These are phyloP conservation scores for Augochlora pura DNA, from an alignment of 1,140 invertebrate species.

Conservation along the genomic window DNA sequence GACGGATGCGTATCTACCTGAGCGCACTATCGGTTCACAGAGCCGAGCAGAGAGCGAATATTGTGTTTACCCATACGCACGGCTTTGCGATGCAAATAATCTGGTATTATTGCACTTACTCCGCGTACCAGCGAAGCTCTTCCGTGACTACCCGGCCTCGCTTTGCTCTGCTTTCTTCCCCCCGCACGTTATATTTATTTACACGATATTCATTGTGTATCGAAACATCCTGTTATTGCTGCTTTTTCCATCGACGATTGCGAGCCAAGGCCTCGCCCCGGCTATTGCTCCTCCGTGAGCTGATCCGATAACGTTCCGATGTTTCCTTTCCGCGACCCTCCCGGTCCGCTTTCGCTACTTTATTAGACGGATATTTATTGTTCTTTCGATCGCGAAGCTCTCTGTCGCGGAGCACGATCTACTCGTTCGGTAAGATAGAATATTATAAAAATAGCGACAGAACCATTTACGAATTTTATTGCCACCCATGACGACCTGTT, in stretches of 20 bases:
- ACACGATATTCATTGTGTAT: constrained; percentile 9
- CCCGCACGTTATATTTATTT: constrained; percentile 42
- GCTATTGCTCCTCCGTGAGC: not conserved
- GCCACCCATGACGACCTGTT: too few relatives aligned
- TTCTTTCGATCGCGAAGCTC: not conserved
- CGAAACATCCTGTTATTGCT: constrained; percentile 26
- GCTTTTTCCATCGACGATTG: not conserved
- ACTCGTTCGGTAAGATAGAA: too few relatives aligned
- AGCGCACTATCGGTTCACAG: constrained; percentile 76
- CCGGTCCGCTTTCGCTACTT: not conserved
- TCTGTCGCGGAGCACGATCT: too few relatives aligned
- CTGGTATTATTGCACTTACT: constrained; percentile 81
- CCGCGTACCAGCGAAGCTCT: constrained; percentile 50
- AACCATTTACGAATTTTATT: too few relatives aligned
- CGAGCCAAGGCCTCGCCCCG: not conserved
- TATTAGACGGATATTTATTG: not conserved
- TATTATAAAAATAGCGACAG: too few relatives aligned
- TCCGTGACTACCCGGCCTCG: constrained; percentile 40
- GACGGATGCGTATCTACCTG: constrained; percentile 69
- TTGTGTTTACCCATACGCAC: constrained; percentile 81
- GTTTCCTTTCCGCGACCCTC: not conserved
- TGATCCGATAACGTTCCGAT: not conserved
- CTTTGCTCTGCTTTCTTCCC: constrained; percentile 54
- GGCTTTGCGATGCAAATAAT: constrained; percentile 80
- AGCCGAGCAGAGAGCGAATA: constrained; percentile 78